Percentiles rank a stretch among this genome's conserved stretches.
These are phyloP conservation scores for Reinhardtius hippoglossoides DNA, from an alignment of 2,113 vertebrate species.

Conservation along the genomic window DNA sequence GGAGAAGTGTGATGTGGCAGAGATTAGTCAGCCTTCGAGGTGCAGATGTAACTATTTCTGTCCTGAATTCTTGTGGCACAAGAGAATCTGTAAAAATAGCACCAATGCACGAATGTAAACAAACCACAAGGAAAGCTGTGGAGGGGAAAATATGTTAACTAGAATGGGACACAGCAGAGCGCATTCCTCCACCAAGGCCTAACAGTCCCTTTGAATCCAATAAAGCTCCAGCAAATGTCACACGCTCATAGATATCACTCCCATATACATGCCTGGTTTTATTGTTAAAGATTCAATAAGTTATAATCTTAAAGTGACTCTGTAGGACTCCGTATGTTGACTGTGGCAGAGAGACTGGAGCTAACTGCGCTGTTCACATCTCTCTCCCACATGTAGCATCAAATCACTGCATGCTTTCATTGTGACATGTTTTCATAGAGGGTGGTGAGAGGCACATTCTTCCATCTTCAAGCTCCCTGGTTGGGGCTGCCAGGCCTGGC, in stretches of 20 bases:
- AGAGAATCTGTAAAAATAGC: background rate
- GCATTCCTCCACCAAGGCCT: no score
- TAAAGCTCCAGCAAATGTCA: no score
- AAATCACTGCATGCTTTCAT: constrained; percentile 60
- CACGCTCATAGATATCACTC: no score
- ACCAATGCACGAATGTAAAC: background rate
- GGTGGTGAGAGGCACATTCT: constrained; percentile 55
- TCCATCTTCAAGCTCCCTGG: constrained; percentile 40
- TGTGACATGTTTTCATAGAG: constrained; percentile 63
- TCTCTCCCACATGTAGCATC: constrained; percentile 51
- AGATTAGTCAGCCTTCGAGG: background rate
- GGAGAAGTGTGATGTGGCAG: background rate
- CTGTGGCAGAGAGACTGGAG: background rate
- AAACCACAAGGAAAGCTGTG: no score
- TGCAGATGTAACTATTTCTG: no score
- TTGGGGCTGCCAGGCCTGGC: constrained; percentile 8
- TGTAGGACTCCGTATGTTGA: background rate
- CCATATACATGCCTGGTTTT: no score
- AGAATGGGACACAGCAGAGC: no score
- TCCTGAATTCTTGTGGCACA: background rate
- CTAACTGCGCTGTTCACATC: constrained; percentile 24
- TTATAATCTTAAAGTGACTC: no score
- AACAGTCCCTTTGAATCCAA: no score
- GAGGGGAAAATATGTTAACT: no score
- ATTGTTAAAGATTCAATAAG: no score